phyloP scores from a whole-genome alignment of 1,140 invertebrate species.

The Acromyrmex echinatior region DNA sequence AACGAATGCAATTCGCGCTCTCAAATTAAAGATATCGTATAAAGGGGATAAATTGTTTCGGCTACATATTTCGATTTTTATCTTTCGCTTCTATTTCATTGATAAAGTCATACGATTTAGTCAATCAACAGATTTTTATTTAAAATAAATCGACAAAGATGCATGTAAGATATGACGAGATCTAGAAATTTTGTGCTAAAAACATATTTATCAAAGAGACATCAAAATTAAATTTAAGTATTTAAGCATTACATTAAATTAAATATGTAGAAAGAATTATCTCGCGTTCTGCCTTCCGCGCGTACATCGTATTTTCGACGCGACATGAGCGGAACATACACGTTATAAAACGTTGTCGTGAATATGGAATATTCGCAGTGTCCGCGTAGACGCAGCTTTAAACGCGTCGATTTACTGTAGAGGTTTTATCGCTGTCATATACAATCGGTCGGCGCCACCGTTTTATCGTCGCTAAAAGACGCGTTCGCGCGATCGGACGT shows the following conservation, averaged over 20 bases:
- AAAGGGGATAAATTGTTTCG: constrained; percentile 13
- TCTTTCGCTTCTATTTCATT: neutral
- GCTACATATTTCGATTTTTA: neutral
- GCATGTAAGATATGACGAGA: neutral
- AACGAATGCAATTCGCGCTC: neutral
- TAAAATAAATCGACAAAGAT: neutral
- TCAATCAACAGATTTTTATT: neutral
- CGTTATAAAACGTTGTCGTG: neutral
- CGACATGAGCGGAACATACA: neutral
- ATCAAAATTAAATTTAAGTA: neutral
- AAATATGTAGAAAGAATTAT: neutral
- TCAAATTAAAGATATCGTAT: neutral
- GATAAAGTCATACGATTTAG: neutral
- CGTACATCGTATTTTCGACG: neutral
- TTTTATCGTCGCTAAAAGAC: constrained; percentile 35
- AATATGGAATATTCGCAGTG: neutral
- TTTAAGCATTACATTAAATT: neutral
- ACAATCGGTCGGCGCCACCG: neutral
- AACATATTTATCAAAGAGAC: neutral
- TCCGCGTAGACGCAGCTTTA: neutral
- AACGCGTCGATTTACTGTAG: constrained; percentile 30
- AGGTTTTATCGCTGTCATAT: constrained; percentile 35
- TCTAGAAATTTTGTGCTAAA: neutral
- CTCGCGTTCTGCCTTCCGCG: neutral
- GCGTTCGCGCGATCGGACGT: neutral